Base-by-base conservation (phyloP, 2,113 vertebrate genomes). In the Mesembrinibis cayennensis region DNA sequence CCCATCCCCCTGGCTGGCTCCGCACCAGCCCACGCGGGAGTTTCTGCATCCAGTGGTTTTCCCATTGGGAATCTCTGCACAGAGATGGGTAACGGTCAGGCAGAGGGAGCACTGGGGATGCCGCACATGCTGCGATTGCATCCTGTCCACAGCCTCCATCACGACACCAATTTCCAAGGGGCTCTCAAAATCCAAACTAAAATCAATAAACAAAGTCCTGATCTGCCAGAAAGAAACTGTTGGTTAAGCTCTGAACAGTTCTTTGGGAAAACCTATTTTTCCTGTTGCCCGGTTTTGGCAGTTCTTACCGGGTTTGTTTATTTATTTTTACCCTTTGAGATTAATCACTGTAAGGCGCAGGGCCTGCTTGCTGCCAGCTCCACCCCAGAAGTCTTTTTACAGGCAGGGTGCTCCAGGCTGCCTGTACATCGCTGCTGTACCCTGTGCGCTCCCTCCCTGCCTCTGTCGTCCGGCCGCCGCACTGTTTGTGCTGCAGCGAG, bases 271-370 rank as follows among this genome's bases (percentile, higher is more conserved):
- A 32, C 2, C 13, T 42, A 22, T 73, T 82, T 89, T 84, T 88
- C 73, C 58, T 16, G 12, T 93, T 87, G 72, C 61, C 29, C 1
- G 0, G 9, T 91, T 93, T 82, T 82, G 65, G 45, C 72, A 55
- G 47, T 30, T 90, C 42, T n/a, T 84, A 49, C 14, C 0, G 0
- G 21, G 17, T 72, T 69, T 19, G 23, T 69, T 94, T 76, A 74
- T 70, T 97, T 96, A 66, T 72, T 96, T 96, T 93, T 80, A 91
- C 21, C 65, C 61, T 61, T 79, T 34, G 72, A 95, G 59, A 92
- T 73, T 76, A 95, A 95, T 44, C 72, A 74, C 5, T 1, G 2
- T 36, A 70, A 94, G 62, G 47, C 26, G 3, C 6, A 10, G 47
- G 69, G 52, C 20, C 36, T 6, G 19, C 61, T 88, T 23, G 5